These are phyloP conservation scores for Plecotus auritus DNA, from an alignment of 2,113 vertebrate species.

Conservation along the genomic window DNA sequence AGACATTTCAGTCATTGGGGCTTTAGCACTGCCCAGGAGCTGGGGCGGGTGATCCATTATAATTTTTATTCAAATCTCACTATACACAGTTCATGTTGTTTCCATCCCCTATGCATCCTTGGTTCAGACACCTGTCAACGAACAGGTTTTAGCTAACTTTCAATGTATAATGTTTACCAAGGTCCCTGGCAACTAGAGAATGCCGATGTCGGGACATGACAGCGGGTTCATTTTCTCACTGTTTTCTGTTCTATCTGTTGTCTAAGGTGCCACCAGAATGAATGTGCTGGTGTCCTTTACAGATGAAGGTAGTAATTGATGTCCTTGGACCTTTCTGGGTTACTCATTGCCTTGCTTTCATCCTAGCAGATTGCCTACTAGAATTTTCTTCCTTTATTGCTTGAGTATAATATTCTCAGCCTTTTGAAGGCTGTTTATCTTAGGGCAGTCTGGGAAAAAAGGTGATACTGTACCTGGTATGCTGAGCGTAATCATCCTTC, in stretches of 20 bases:
- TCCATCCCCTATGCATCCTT: neutral
- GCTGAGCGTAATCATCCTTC: neutral
- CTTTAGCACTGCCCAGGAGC: rapidly evolving
- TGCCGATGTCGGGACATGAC: neutral
- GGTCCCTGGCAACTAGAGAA: neutral
- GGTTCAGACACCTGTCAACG: neutral
- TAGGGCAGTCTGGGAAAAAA: neutral
- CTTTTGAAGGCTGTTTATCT: neutral
- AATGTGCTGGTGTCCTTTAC: neutral
- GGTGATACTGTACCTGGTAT: neutral
- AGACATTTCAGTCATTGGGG: neutral
- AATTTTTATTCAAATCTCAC: neutral
- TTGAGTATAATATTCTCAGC: neutral
- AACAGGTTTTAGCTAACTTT: neutral
- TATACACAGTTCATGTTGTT: neutral
- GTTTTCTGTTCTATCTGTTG: neutral
- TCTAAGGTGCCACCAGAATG: neutral
- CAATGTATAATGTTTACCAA: neutral
- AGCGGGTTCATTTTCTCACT: neutral
- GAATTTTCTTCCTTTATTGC: neutral
- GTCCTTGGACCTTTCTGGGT: neutral
- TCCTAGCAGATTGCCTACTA: neutral
- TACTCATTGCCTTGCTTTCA: neutral
- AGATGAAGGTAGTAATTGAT: neutral
- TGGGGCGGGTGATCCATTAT: neutral